Conservation (phyloP, 2,797 vertebrate genomes). For the Graptemys geographica region DNA sequence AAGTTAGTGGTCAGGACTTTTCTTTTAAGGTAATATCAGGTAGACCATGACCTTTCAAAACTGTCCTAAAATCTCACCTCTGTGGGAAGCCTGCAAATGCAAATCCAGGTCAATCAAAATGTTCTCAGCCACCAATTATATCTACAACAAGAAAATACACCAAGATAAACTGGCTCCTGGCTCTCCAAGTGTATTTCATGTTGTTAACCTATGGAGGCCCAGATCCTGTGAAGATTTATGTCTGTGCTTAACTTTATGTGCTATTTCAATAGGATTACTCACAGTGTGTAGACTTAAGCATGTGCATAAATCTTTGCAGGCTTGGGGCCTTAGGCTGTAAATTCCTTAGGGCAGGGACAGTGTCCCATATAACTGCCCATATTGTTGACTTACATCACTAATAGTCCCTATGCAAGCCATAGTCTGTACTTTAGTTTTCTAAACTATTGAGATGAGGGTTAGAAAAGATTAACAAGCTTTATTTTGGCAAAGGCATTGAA, state of each 20-base stretch:
- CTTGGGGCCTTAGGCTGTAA: neutral
- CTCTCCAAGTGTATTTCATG: neutral
- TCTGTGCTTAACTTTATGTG: neutral
- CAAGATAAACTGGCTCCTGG: neutral
- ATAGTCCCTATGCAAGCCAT: neutral
- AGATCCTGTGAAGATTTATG: neutral
- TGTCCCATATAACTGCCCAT: neutral
- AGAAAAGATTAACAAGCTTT: neutral
- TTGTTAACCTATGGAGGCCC: neutral
- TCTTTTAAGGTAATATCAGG: neutral
- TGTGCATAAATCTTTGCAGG: neutral
- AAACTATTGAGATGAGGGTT: neutral
- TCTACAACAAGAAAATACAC: neutral
- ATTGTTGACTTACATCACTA: neutral
- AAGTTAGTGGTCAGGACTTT: neutral
- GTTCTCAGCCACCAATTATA: neutral
- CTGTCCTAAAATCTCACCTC: neutral
- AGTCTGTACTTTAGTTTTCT: neutral
- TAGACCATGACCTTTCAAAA: neutral
- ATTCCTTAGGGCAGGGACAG: neutral
- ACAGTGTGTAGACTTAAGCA: neutral
- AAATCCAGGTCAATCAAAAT: neutral
- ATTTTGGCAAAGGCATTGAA: neutral
- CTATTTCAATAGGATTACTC: neutral
- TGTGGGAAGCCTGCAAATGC: neutral